phyloP scores from a whole-genome alignment of 2,888 invertebrate genomes.

The Dendrolimus houi region DNA sequence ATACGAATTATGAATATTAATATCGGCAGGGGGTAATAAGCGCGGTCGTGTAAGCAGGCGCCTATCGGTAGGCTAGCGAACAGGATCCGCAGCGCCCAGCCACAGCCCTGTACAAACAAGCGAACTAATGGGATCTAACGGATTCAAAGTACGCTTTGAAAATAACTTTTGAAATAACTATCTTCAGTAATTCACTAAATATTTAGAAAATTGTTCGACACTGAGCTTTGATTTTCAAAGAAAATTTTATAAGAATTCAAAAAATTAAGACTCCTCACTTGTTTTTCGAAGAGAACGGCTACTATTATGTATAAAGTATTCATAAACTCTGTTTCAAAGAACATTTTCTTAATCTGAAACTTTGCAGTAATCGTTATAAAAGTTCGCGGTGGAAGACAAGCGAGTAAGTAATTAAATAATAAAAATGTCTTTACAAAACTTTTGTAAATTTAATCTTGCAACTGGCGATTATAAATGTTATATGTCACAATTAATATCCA shows the following conservation, averaged over 20 bases:
- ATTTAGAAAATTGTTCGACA: constrained; percentile 1
- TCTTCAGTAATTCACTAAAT: constrained; percentile 17
- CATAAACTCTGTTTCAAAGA: constrained; percentile 31
- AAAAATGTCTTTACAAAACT: constrained; percentile 5
- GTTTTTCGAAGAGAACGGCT: constrained; percentile 17
- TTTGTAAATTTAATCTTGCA: too few relatives aligned
- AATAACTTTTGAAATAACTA: constrained; percentile 31
- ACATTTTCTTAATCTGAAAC: constrained; percentile 29
- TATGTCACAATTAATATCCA: too few relatives aligned
- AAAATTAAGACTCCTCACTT: constrained; percentile 9
- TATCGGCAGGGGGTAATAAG: constrained; percentile 4
- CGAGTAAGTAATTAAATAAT: constrained; percentile 28
- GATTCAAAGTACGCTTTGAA: constrained; percentile 35
- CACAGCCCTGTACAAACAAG: constrained; percentile 32
- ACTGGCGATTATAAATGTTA: too few relatives aligned
- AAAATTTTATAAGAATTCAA: not conserved
- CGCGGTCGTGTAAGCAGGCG: constrained; percentile 9
- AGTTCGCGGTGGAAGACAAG: constrained; percentile 25
- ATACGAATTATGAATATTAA: not conserved
- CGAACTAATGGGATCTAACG: constrained; percentile 32
- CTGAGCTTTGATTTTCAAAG: not conserved
- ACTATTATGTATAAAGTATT: constrained; percentile 25
- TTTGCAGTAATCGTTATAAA: constrained; percentile 26
- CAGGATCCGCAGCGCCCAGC: constrained; percentile 10
- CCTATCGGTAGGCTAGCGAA: not conserved